Conservation (phyloP, 2,797 vertebrate genomes). For the Enteromius mattozi region DNA sequence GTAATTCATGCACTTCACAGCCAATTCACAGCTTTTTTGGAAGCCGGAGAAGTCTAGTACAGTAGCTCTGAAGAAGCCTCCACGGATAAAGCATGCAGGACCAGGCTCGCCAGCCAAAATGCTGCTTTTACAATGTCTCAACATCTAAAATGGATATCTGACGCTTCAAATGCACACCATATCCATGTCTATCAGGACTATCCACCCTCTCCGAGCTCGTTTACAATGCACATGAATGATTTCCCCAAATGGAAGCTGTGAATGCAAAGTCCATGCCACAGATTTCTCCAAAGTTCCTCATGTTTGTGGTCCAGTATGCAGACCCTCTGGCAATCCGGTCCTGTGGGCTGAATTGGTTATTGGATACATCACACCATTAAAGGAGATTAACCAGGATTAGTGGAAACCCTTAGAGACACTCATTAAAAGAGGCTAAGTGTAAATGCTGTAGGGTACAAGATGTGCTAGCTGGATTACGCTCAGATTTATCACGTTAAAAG, state of each 20-base stretch:
- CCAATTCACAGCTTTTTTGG: conserved; percentile 15
- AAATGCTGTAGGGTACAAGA: conserved; percentile 44
- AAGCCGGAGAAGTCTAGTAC: not conserved
- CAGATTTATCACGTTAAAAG: conserved; percentile 36
- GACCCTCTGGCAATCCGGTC: conserved; percentile 15
- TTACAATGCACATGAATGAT: not conserved
- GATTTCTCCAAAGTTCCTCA: conserved; percentile 23
- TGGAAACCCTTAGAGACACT: conserved; percentile 43
- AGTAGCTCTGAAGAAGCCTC: not conserved
- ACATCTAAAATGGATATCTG: conserved; percentile 5
- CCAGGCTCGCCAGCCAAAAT: not conserved
- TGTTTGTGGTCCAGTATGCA: conserved; percentile 8
- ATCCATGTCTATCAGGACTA: conserved; percentile 1
- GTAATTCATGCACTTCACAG: conserved; percentile 38
- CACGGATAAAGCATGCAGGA: not conserved
- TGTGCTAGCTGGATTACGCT: conserved; percentile 44
- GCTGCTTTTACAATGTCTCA: not conserved
- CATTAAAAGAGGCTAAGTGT: conserved; percentile 51
- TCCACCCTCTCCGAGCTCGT: not conserved
- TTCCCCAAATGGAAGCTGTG: not conserved
- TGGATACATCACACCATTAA: conserved; percentile 49
- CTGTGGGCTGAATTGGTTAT: conserved; percentile 36
- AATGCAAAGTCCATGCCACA: not conserved
- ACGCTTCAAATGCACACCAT: not conserved
- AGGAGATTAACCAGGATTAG: conserved; percentile 47